These are phyloP conservation scores for Eucera pruinosa DNA, from an alignment of 2,888 invertebrate genomes.

Conservation along the genomic window DNA sequence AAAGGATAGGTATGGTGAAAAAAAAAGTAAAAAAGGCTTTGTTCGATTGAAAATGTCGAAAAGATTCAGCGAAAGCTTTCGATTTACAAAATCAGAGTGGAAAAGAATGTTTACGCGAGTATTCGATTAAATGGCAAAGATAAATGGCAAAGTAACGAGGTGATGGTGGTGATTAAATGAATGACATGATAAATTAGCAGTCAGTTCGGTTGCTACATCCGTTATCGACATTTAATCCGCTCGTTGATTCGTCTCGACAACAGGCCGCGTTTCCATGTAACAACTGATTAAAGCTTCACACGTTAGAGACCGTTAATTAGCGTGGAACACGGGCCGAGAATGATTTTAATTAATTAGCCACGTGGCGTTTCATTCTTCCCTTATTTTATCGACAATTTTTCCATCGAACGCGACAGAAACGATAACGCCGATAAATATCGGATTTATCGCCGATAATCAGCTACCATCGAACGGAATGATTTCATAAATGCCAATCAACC, in stretches of 20 bases:
- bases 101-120: too few species aligned
- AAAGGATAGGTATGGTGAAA: too few species aligned
- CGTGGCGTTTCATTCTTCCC: background rate
- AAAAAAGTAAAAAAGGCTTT: too few species aligned
- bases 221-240: conserved; percentile 35
- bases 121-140: too few species aligned
- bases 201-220: background rate
- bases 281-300: conserved; percentile 22
- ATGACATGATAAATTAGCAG: conserved; percentile 26
- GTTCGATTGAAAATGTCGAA: too few species aligned
- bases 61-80: too few species aligned
- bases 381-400: background rate
- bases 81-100: too few species aligned
- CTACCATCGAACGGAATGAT: background rate
- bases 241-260: conserved; percentile 20
- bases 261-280: conserved; percentile 1
- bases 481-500: background rate
- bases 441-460: background rate
- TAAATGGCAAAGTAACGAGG: background rate
- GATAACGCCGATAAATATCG: background rate
- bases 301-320: conserved; percentile 18
- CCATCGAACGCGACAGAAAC: background rate
- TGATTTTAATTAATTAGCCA: conserved; percentile 26
- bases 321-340: background rate
- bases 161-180: conserved; percentile 8